Percentiles rank a stretch among this genome's conserved stretches.
These are phyloP conservation scores for Gambusia affinis DNA, from an alignment of 2,113 vertebrate genomes.

Conservation along the genomic window DNA sequence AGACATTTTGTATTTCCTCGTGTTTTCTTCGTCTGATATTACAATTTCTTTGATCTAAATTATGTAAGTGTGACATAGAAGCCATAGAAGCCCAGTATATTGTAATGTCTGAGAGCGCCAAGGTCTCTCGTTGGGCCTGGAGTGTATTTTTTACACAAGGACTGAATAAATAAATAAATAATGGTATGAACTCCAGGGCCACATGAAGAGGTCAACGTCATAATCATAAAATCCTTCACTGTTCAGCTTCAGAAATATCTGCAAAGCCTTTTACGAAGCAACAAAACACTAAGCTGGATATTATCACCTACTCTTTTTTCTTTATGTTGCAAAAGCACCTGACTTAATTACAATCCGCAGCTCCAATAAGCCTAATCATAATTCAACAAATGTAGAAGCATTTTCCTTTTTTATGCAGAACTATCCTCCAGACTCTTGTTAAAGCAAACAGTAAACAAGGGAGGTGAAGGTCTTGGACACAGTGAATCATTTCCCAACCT, in stretches of 20 bases:
- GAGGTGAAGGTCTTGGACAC: constrained; percentile 17
- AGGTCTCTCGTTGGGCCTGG: too few species aligned
- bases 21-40: too few species aligned
- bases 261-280: too few species aligned
- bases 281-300: background rate
- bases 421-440: constrained; percentile 42
- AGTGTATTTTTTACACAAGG: too few species aligned
- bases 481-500: background rate
- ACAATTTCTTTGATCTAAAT: too few species aligned
- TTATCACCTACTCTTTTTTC: constrained; percentile 17
- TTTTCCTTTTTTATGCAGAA: constrained; percentile 38
- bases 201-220: too few species aligned
- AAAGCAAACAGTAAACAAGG: constrained; percentile 39
- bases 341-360: constrained; percentile 5
- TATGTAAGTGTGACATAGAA: too few species aligned
- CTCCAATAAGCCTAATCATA: constrained; percentile 56
- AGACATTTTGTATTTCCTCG: too few species aligned
- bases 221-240: background rate
- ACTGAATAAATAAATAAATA: too few species aligned
- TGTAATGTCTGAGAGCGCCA: too few species aligned
- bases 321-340: constrained; percentile 6
- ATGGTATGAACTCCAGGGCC: too few species aligned
- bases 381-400: constrained; percentile 51
- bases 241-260: background rate
- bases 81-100: too few species aligned